Base-by-base conservation (phyloP, 2,797 vertebrate species). In the Schizothorax lantsangensis region DNA sequence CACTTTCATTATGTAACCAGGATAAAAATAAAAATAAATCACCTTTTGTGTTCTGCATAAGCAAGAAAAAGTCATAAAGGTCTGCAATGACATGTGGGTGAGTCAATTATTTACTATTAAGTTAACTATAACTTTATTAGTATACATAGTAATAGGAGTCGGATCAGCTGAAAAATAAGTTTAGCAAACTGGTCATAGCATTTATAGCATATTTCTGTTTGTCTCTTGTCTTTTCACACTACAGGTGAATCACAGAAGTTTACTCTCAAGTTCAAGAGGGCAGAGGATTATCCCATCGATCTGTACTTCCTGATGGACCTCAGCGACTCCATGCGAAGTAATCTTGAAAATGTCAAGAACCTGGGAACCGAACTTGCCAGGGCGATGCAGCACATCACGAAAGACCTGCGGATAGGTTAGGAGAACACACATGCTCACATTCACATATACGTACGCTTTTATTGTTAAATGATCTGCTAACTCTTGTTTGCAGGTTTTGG, bases 231-330 rank as follows among this genome's bases (percentile, higher is more conserved):
- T 33, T 11, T 30, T 43, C 74, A 21, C 80, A 33, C 49, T 89
- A 83, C 90, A 99, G 98, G 97, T 26, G 98, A 99, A 86, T 94
- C 98, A 0, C 97, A 99, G 91, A 97, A 95, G 0, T 97, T 99
- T 91, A 86, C 95, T 0, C 94, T 99, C 90, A 98, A 96, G 83
- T 99, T 99, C 92, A 98, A 98, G 92, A 95, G 97, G 88, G 98
- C 97, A 0, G 97, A 99, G 93, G 98, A 98, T 90, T 98, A 99
- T 85, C 98, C 98, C 49, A 99, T 99, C 11, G 98, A 99, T 89
- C 96, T 99, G 4, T 99, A 99, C 91, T 99, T 99, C 91, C 96
- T 99, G 36, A 99, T 99, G 98, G 98, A 99, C 94, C 97, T 99
- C 30, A 98, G 97, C 21, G 98, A 96, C 92, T 99, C 98, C 10